phyloP scores from a whole-genome alignment of 2,888 invertebrate species.

The Cylindroiulus punctatus region DNA sequence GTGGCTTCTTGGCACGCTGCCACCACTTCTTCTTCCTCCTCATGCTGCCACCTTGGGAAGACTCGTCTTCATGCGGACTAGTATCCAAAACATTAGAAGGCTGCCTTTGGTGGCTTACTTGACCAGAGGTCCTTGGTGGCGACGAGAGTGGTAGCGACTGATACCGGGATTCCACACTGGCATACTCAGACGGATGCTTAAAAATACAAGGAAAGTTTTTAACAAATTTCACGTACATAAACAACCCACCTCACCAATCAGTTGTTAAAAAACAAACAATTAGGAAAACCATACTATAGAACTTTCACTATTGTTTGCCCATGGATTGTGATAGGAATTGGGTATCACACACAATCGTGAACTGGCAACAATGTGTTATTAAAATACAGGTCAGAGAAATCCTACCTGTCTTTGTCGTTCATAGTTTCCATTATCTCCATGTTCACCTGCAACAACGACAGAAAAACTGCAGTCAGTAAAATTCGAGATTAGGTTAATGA shows the following conservation, averaged over 20 bases:
- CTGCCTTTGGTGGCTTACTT: slow-evolving; percentile 6
- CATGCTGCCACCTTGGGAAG: slow-evolving; percentile 14
- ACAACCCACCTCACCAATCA: no score
- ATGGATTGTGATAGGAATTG: no score
- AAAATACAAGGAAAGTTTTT: background rate
- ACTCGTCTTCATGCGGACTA: background rate
- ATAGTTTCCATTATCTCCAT: slow-evolving; percentile 31
- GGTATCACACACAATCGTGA: no score
- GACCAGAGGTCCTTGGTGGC: background rate
- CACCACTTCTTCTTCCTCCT: slow-evolving; percentile 38
- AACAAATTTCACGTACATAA: no score
- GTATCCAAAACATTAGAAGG: slow-evolving; percentile 4
- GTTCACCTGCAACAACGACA: background rate
- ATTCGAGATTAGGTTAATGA: background rate
- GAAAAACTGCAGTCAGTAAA: background rate
- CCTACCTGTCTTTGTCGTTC: slow-evolving; percentile 20
- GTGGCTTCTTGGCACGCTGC: background rate
- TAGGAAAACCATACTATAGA: no score
- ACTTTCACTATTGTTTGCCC: no score
- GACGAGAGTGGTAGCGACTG: background rate
- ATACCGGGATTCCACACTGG: background rate
- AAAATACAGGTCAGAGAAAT: no score
- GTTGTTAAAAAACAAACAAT: no score
- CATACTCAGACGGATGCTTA: background rate
- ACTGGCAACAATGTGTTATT: no score